Evolutionary conservation across 2,888 invertebrate species (phyloP).

Genomic region (Drosophila mimica): DNA sequence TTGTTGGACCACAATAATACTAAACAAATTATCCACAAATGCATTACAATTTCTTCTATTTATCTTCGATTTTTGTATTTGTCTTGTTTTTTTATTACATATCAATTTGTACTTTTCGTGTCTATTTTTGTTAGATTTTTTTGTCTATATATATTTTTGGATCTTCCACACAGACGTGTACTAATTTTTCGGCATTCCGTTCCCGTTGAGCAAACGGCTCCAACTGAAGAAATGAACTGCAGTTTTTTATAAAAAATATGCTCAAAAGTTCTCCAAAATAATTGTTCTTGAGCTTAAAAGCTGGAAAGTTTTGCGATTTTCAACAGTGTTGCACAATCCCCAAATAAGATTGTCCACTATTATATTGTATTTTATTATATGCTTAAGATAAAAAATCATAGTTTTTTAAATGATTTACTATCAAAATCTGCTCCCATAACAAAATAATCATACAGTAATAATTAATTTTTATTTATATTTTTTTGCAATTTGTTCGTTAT

Average conservation of each 20-base stretch:
- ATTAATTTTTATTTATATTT: too few relatives aligned
- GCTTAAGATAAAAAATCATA: background rate
- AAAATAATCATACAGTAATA: background rate
- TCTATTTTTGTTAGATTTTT: conserved; percentile 37
- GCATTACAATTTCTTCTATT: conserved; percentile 45
- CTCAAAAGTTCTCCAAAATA: conserved; percentile 70
- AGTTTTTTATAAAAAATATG: conserved; percentile 31
- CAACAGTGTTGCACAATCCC: conserved; percentile 46
- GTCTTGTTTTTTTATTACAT: background rate
- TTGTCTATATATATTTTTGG: conserved; percentile 56
- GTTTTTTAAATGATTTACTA: background rate
- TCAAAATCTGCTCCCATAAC: background rate
- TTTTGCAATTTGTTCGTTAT: conserved; percentile 31
- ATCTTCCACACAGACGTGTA: conserved; percentile 34
- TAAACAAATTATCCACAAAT: conserved; percentile 33
- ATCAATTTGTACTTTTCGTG: conserved; percentile 8
- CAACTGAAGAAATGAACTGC: conserved; percentile 45
- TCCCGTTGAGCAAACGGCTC: conserved; percentile 43
- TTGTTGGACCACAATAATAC: conserved; percentile 40
- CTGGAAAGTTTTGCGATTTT: conserved; percentile 42
- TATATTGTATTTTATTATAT: conserved; percentile 5
- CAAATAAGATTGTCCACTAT: background rate
- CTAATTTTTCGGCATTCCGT: conserved; percentile 18
- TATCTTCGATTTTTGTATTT: background rate
- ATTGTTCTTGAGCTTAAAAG: conserved; percentile 48